Percentiles rank a stretch among this genome's conserved stretches.
Conservation (phyloP, 2,113 vertebrate species). For the Syngnathoides biaculeatus region DNA sequence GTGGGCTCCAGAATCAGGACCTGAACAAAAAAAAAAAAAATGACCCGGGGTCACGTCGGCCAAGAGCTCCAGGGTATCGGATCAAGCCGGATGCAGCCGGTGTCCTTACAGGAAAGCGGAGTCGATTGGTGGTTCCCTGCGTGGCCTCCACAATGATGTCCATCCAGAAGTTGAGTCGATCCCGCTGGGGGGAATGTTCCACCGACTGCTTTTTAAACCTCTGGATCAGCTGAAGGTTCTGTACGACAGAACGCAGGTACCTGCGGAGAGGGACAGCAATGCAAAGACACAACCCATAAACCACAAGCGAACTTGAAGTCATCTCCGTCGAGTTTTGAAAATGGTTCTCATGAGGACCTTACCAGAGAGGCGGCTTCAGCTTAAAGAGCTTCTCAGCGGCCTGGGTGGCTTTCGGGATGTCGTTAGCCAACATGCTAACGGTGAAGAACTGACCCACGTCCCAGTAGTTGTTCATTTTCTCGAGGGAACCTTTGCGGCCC, state of each 20-base stretch:
- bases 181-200: constrained; percentile 83
- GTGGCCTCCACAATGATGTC: constrained; percentile 94
- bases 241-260: constrained; percentile 91
- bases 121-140: constrained; percentile 79
- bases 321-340: neutral
- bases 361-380: constrained; percentile 93
- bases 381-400: constrained; percentile 93
- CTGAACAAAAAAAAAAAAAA: constrained; percentile 55
- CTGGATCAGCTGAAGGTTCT: constrained; percentile 90
- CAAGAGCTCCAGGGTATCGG: neutral
- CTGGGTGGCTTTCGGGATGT: constrained; percentile 87
- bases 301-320: too few species aligned
- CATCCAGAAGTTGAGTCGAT: constrained; percentile 93
- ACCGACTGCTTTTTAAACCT: constrained; percentile 83
- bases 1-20: constrained; percentile 91
- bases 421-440: constrained; percentile 86
- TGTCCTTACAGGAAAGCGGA: constrained; percentile 87
- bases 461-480: constrained; percentile 97
- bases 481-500: constrained; percentile 90
- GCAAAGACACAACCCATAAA: neutral
- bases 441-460: constrained; percentile 93
- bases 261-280: constrained; percentile 56
- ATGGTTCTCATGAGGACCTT: constrained; percentile 15
- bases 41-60: neutral
- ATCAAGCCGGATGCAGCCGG: neutral